Evolutionary conservation across 2,797 vertebrate species (phyloP).

Genomic region (Poecilia wingei): DNA sequence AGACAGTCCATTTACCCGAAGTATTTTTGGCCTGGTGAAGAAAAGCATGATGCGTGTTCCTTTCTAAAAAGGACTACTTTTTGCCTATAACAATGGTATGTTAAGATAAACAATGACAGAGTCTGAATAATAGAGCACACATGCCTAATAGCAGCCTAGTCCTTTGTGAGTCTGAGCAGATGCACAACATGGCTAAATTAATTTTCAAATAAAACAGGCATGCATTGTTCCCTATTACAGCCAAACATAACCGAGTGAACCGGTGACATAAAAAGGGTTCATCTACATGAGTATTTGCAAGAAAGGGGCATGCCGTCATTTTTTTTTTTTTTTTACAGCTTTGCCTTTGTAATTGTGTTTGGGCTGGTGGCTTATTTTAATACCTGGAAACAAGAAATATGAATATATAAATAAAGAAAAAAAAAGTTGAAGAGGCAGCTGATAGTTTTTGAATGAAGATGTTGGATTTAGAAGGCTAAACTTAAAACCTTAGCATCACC

Average conservation of each 20-base stretch:
- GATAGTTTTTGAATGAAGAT: background rate
- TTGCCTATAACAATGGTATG: slow-evolving; percentile 7
- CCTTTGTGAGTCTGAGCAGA: background rate
- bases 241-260: background rate
- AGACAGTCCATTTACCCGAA: slow-evolving; percentile 51
- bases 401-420: no score
- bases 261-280: background rate
- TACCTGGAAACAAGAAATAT: background rate
- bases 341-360: background rate
- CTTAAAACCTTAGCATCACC: background rate
- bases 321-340: background rate
- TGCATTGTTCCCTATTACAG: background rate
- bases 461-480: background rate
- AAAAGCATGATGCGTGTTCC: slow-evolving; percentile 11
- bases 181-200: background rate
- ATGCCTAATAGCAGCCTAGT: background rate
- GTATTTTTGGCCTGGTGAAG: background rate
- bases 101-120: background rate
- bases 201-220: background rate
- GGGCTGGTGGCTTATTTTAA: background rate
- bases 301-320: background rate
- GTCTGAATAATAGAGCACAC: background rate
- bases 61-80: slow-evolving; percentile 18
- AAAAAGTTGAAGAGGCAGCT: background rate
- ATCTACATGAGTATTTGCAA: background rate